These are phyloP conservation scores for Lissonota sp. DNA, from an alignment of 2,888 invertebrate genomes.

Conservation along the genomic window DNA sequence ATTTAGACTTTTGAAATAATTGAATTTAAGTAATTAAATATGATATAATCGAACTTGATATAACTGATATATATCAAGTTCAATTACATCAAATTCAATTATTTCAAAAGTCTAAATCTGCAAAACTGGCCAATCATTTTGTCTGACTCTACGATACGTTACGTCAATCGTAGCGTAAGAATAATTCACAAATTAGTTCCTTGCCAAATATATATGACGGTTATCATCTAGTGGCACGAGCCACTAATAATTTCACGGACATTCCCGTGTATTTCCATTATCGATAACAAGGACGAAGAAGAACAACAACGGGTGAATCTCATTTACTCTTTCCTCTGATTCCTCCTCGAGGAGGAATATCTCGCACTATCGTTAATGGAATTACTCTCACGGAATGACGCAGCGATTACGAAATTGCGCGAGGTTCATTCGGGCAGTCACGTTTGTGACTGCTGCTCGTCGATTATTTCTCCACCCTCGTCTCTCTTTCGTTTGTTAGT, in stretches of 20 bases:
- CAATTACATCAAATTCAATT: no score
- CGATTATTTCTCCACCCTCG: constrained; percentile 57
- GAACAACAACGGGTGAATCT: constrained; percentile 33
- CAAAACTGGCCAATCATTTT: no score
- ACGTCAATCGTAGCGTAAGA: no score
- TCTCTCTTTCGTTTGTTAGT: constrained; percentile 31
- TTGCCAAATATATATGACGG: not conserved
- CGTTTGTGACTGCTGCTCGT: constrained; percentile 70
- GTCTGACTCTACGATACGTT: no score
- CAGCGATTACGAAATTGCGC: constrained; percentile 81
- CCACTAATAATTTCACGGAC: not conserved
- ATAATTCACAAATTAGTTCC: no score
- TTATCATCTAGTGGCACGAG: not conserved
- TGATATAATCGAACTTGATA: no score
- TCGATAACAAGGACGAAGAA: not conserved
- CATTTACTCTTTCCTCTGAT: constrained; percentile 5
- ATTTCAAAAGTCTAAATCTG: no score
- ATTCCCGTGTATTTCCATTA: not conserved
- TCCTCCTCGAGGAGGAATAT: constrained; percentile 24
- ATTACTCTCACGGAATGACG: constrained; percentile 82
- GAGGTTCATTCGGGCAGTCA: constrained; percentile 59
- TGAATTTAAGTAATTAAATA: no score
- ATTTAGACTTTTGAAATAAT: no score
- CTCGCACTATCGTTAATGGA: constrained; percentile 77
- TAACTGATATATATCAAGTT: no score